phyloP scores from a whole-genome alignment of 2,113 vertebrate genomes.

The Austrofundulus limnaeus region DNA sequence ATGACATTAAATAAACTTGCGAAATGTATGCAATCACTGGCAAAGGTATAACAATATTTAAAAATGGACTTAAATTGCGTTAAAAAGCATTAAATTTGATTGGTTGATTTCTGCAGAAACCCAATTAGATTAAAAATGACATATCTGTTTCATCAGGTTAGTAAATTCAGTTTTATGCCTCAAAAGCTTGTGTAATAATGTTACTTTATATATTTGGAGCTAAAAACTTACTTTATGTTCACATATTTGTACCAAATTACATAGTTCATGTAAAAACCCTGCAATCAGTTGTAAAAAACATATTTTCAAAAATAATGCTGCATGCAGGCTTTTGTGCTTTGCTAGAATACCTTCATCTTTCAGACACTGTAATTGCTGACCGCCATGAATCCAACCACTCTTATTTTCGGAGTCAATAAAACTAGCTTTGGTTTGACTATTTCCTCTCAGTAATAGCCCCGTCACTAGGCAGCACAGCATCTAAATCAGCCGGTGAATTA shows the following conservation, averaged over 20 bases:
- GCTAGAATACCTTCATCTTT: slow-evolving; percentile 1
- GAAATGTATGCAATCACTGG: background rate
- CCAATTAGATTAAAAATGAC: background rate
- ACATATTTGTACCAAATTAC: background rate
- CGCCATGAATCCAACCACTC: slow-evolving; percentile 23
- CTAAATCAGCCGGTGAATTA: slow-evolving; percentile 22
- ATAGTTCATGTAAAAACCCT: background rate
- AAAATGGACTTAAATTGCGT: background rate
- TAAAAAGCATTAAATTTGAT: background rate
- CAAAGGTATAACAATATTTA: background rate
- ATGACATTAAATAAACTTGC: background rate
- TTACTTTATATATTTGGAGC: background rate
- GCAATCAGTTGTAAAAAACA: background rate
- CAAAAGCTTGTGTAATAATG: background rate
- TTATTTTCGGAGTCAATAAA: slow-evolving; percentile 25
- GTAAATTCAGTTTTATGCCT: background rate
- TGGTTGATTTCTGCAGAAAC: too few relatives aligned
- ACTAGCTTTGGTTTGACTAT: background rate
- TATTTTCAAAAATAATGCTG: slow-evolving; percentile 3
- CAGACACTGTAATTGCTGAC: slow-evolving; percentile 18
- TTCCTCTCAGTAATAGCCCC: background rate
- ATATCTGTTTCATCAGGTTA: background rate
- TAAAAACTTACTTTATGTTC: background rate
- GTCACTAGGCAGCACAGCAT: background rate
- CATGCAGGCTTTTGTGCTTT: background rate